phyloP scores from a whole-genome alignment of 2,113 vertebrate genomes.

The Gambusia affinis region DNA sequence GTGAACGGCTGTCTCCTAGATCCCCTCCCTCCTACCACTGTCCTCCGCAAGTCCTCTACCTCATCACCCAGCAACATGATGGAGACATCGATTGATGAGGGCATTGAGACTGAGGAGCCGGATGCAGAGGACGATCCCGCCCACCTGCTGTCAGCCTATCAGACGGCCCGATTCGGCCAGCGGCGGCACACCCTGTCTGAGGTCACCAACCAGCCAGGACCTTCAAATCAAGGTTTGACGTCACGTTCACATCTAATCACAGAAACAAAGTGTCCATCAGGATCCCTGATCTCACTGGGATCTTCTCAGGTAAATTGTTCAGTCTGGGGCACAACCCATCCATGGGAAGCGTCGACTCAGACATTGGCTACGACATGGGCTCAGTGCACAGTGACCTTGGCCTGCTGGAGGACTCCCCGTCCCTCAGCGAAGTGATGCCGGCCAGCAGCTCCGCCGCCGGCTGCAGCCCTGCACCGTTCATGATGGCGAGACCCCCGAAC shows the following conservation, averaged over 20 bases:
- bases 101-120: constrained; percentile 89
- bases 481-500: constrained; percentile 87
- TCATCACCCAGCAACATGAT: constrained; percentile 95
- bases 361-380: constrained; percentile 88
- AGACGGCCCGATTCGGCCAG: constrained; percentile 88
- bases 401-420: constrained; percentile 86
- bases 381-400: constrained; percentile 88
- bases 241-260: not conserved
- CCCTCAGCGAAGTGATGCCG: constrained; percentile 84
- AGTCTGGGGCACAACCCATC: constrained; percentile 88
- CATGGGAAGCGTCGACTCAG: constrained; percentile 89
- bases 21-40: constrained; percentile 85
- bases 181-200: constrained; percentile 95
- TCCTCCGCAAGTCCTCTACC: constrained; percentile 89
- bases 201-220: constrained; percentile 89
- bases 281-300: constrained; percentile 3
- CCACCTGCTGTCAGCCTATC: constrained; percentile 86
- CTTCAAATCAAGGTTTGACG: constrained; percentile 82
- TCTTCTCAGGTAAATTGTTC: constrained; percentile 86
- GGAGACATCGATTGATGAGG: constrained; percentile 97
- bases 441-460: constrained; percentile 77
- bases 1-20: constrained; percentile 95
- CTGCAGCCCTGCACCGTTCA: constrained; percentile 75
- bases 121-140: constrained; percentile 89
- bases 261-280: not conserved